phyloP scores from a whole-genome alignment of 1,140 invertebrate species.

The Ceratosolen fusciceps region DNA sequence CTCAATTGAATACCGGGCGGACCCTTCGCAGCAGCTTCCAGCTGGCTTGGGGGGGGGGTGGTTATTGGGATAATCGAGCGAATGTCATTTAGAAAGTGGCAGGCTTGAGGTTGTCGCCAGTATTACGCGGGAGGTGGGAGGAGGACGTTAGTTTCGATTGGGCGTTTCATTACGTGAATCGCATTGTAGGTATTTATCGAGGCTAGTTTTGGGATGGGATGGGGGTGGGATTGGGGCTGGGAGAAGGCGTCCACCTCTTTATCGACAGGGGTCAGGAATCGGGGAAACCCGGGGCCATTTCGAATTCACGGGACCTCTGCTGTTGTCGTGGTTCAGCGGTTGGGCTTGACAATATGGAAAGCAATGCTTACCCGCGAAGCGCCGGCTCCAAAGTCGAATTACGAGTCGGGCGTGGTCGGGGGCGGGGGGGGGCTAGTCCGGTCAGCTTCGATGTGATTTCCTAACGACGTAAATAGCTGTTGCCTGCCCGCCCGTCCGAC shows the following conservation, averaged over 20 bases:
- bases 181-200: background rate
- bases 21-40: too few relatives aligned
- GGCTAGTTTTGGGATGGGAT: too few relatives aligned
- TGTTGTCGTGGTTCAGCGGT: background rate
- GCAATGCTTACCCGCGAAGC: background rate
- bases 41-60: too few relatives aligned
- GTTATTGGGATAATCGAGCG: too few relatives aligned
- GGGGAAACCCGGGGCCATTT: conserved; percentile 16
- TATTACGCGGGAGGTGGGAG: too few relatives aligned
- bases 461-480: background rate
- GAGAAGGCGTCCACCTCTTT: background rate
- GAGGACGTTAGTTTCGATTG: background rate
- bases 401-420: too few relatives aligned
- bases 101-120: too few relatives aligned
- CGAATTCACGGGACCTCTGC: background rate
- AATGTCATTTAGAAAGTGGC: too few relatives aligned
- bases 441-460: conserved; percentile 1
- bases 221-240: too few relatives aligned
- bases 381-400: background rate
- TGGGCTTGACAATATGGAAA: background rate
- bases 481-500: too few relatives aligned
- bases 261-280: background rate
- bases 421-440: background rate
- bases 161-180: conserved; percentile 12
- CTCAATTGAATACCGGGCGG: background rate